These are phyloP conservation scores for Pungitius pungitius DNA, from an alignment of 2,113 vertebrate species.

Conservation along the genomic window DNA sequence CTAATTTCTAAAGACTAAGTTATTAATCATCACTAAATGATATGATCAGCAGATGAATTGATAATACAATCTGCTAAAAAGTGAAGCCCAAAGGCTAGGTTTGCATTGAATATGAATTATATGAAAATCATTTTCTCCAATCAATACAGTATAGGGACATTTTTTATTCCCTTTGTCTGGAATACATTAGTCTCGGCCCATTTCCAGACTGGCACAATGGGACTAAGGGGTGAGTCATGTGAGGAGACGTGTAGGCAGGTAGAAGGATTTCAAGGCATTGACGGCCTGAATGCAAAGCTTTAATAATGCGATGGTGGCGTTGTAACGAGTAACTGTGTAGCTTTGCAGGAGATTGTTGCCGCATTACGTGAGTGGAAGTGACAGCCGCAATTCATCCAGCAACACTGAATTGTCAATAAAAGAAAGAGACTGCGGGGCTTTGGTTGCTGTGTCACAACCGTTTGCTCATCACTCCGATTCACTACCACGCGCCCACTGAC, in stretches of 20 bases:
- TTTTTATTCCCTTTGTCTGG: neutral
- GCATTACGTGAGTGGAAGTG: conserved; percentile 26
- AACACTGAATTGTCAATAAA: conserved; percentile 53
- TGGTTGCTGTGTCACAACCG: conserved; percentile 39
- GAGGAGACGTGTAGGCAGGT: conserved; percentile 34
- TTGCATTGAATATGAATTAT: neutral
- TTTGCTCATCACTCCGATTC: conserved; percentile 46
- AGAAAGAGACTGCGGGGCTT: conserved; percentile 35
- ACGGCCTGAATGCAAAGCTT: conserved; percentile 11
- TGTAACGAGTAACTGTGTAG: conserved; percentile 45
- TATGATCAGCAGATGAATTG: neutral
- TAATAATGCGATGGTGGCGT: conserved; percentile 21
- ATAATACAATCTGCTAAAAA: neutral
- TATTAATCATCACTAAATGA: neutral
- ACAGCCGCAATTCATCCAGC: conserved; percentile 35
- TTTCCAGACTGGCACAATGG: neutral
- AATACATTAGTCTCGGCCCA: neutral
- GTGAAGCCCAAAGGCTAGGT: neutral
- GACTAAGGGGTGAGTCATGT: neutral
- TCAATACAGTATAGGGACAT: neutral
- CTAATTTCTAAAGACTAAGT: neutral
- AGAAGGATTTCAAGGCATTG: conserved; percentile 35
- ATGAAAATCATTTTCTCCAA: neutral
- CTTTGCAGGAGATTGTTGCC: conserved; percentile 18
- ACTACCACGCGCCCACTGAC: neutral